Conservation (phyloP, 2,888 invertebrate genomes). For the Synanthedon myopaeformis region DNA sequence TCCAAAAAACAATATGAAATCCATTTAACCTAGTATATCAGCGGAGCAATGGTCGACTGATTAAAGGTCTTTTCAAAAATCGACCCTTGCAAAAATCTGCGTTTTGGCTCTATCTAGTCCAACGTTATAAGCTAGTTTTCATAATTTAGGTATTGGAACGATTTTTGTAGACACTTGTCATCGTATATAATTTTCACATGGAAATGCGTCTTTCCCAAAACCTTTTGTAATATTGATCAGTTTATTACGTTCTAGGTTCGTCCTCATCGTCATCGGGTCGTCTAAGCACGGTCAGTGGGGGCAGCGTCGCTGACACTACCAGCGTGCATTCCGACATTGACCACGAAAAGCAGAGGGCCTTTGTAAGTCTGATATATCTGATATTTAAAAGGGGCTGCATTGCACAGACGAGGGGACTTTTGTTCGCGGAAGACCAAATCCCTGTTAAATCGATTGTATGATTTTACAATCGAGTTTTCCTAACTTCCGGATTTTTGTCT, state of each 20-base stretch:
- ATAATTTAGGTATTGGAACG: neutral
- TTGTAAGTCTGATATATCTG: conserved; percentile 29
- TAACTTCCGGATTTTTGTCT: too few species aligned
- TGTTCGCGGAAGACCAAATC: neutral
- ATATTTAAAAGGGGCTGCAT: neutral
- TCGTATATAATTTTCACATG: too few species aligned
- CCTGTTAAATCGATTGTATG: too few species aligned
- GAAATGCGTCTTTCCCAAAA: neutral
- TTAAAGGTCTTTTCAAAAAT: too few species aligned
- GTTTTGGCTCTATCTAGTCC: too few species aligned
- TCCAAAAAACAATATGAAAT: too few species aligned
- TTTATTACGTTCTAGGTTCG: conserved; percentile 62
- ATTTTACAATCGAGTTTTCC: too few species aligned
- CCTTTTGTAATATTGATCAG: neutral
- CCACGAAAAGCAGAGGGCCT: conserved; percentile 69
- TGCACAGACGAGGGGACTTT: neutral
- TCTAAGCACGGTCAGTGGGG: conserved; percentile 84
- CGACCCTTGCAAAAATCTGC: too few species aligned
- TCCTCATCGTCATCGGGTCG: conserved; percentile 87
- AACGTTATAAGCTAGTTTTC: too few species aligned
- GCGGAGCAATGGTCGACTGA: too few species aligned
- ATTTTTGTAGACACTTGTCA: too few species aligned
- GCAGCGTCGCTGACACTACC: conserved; percentile 82
- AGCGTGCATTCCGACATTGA: conserved; percentile 89
- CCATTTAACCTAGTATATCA: too few species aligned